These are phyloP conservation scores for Entomyzon cyanotis DNA, from an alignment of 2,113 vertebrate species.

Conservation along the genomic window DNA sequence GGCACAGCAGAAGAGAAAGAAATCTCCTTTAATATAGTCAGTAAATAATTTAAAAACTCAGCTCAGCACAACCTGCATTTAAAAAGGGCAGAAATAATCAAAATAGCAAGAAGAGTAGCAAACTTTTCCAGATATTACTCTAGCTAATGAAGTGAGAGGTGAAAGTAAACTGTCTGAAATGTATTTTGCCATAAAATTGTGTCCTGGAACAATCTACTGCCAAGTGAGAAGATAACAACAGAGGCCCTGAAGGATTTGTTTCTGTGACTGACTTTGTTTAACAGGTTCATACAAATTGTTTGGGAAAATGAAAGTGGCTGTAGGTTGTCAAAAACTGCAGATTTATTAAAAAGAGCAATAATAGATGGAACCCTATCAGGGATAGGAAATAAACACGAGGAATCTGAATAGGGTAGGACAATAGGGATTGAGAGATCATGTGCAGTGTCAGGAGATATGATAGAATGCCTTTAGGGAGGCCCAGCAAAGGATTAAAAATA, in stretches of 20 bases:
- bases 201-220: slow-evolving; percentile 2
- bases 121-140: not conserved
- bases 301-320: not conserved
- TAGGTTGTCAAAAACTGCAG: not conserved
- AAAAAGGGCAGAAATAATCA: not conserved
- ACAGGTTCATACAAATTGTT: not conserved
- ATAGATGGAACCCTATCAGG: not conserved
- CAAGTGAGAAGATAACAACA: not conserved
- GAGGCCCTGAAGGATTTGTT: slow-evolving; percentile 13
- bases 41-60: not conserved
- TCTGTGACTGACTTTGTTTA: not conserved
- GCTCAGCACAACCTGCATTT: not conserved
- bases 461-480: slow-evolving; percentile 16
- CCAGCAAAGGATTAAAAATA: slow-evolving; percentile 49
- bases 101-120: not conserved
- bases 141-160: slow-evolving; percentile 3
- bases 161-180: slow-evolving; percentile 10
- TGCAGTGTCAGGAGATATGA: slow-evolving; percentile 38
- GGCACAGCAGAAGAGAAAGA: not conserved
- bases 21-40: not conserved
- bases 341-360: slow-evolving; percentile 18
- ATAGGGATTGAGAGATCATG: slow-evolving; percentile 19
- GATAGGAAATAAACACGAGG: not conserved
- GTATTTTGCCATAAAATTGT: not conserved
- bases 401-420: not conserved